Evolutionary conservation across 2,888 invertebrate species (phyloP).

Genomic region (Cartodere bifasciata): DNA sequence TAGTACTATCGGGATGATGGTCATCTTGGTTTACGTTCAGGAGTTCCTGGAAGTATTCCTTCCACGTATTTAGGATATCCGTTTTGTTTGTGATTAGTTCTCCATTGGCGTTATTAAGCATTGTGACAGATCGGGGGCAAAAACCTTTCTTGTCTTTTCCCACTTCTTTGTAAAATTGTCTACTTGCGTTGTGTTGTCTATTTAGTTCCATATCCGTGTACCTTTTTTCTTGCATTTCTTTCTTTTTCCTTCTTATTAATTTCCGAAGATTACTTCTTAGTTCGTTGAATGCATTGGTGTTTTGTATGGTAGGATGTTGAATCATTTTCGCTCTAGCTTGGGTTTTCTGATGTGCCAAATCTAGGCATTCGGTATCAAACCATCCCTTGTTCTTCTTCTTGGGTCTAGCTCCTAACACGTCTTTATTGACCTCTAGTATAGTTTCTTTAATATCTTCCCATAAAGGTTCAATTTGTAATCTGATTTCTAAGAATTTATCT

Average conservation of each 20-base stretch:
- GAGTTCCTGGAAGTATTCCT: slow-evolving; percentile 2
- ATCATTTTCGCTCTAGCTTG: not conserved
- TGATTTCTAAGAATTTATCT: no score
- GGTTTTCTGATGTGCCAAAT: slow-evolving; percentile 2
- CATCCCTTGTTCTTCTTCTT: slow-evolving; percentile 2
- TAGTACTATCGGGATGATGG: not conserved
- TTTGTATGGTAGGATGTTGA: not conserved
- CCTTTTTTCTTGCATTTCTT: slow-evolving; percentile 1
- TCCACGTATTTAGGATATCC: slow-evolving; percentile 3
- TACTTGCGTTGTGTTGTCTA: not conserved
- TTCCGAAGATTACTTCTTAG: slow-evolving; percentile 1
- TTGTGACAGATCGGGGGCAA: not conserved
- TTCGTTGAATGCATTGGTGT: not conserved
- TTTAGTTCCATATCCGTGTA: slow-evolving; percentile 2
- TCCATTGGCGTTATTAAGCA: slow-evolving; percentile 1
- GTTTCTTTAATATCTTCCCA: no score
- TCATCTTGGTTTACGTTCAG: slow-evolving; percentile 1
- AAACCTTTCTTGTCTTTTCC: slow-evolving; percentile 1
- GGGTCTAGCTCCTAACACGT: not conserved
- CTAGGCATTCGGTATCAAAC: slow-evolving; percentile 4
- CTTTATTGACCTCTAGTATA: not conserved
- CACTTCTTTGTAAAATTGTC: slow-evolving; percentile 1
- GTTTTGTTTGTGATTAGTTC: not conserved
- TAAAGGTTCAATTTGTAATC: no score
- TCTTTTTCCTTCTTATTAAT: not conserved